These are phyloP conservation scores for Anaspis maculata DNA, from an alignment of 2,888 invertebrate genomes.

Conservation along the genomic window DNA sequence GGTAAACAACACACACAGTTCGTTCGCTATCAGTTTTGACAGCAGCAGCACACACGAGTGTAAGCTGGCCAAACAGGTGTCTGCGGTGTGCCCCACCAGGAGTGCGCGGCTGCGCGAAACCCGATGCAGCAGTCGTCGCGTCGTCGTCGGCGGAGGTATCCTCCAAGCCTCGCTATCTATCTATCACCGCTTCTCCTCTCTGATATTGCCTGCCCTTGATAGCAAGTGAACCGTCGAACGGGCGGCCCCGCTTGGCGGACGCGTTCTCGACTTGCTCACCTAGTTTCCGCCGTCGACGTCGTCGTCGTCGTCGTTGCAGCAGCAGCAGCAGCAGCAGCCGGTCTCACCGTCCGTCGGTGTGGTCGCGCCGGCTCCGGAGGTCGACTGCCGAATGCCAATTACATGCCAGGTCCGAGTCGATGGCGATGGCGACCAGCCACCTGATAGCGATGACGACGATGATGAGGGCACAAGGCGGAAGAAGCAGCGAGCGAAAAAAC, in stretches of 20 bases:
- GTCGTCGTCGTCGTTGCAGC: slow-evolving; percentile 2
- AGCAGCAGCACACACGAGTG: slow-evolving; percentile 21
- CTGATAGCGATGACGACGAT: no score
- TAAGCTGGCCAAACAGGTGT: slow-evolving; percentile 27
- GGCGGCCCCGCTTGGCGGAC: slow-evolving; percentile 16
- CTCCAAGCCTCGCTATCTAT: no score
- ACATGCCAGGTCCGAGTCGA: no score
- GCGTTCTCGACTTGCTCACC: slow-evolving; percentile 30
- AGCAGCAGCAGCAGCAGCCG: background rate
- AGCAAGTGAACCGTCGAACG: slow-evolving; percentile 31
- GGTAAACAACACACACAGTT: slow-evolving; percentile 22
- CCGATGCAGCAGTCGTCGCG: no score
- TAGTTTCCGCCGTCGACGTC: slow-evolving; percentile 21
- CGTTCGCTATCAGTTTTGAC: slow-evolving; percentile 28
- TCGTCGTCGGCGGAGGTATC: no score
- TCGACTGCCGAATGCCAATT: no score
- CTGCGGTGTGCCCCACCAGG: slow-evolving; percentile 21
- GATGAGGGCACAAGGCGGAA: no score
- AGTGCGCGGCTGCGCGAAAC: slow-evolving; percentile 15
- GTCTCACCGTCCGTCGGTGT: no score
- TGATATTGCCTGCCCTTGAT: slow-evolving; percentile 38
- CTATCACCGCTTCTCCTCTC: no score
- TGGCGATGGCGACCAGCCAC: no score
- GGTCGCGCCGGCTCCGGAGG: no score
- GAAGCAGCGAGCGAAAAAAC: no score